Evolutionary conservation across 2,797 vertebrate genomes (phyloP).

Genomic region (Calcarius lapponicus): DNA sequence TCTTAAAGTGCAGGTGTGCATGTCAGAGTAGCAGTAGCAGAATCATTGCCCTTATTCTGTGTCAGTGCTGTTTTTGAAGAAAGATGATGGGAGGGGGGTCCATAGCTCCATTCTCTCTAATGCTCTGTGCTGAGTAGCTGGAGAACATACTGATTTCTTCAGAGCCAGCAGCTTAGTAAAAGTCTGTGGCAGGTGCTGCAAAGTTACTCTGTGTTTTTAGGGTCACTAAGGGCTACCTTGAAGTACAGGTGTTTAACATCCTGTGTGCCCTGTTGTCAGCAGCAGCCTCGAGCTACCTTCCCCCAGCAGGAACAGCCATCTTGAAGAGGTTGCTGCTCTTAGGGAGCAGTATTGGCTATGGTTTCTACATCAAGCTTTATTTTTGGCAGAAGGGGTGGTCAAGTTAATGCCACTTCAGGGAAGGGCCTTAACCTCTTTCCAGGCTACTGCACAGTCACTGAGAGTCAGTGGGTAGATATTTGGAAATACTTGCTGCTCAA

Average conservation of each 20-base stretch:
- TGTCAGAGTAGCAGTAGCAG: not conserved
- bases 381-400: not conserved
- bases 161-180: not conserved
- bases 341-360: not conserved
- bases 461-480: not conserved
- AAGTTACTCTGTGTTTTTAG: accelerated
- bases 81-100: not conserved
- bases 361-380: not conserved
- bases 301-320: not conserved
- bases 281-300: not conserved
- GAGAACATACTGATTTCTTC: not conserved
- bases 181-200: not conserved
- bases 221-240: not conserved
- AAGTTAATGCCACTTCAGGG: not conserved
- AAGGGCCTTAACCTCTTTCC: not conserved
- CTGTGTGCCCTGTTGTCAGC: not conserved
- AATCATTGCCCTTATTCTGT: not conserved
- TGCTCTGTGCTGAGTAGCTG: not conserved
- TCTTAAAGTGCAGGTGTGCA: not conserved
- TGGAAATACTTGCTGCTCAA: not conserved
- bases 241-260: not conserved
- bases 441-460: not conserved
- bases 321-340: not conserved
- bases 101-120: not conserved
- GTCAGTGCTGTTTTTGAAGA: not conserved